Evolutionary conservation across 2,797 vertebrate species (phyloP).

Genomic region (Gymnocypris eckloni): DNA sequence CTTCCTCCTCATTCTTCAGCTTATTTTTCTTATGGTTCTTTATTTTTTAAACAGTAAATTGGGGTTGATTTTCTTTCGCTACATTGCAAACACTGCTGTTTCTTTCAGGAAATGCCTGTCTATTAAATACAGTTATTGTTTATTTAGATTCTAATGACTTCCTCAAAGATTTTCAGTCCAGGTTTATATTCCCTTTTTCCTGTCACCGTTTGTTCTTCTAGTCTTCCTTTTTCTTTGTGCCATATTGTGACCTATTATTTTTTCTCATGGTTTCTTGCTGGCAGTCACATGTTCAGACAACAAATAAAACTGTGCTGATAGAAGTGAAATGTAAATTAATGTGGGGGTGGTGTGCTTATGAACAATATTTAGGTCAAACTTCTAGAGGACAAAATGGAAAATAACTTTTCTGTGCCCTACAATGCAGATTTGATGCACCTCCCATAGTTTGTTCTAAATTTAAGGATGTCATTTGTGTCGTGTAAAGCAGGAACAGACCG

Average conservation of each 20-base stretch:
- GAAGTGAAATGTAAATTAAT: neutral
- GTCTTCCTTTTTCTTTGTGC: neutral
- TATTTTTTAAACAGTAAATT: neutral
- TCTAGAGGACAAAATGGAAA: neutral
- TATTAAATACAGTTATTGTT: neutral
- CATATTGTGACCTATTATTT: neutral
- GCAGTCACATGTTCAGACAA: slow-evolving; percentile 12
- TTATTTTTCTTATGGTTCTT: neutral
- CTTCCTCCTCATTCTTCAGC: neutral
- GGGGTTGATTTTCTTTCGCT: neutral
- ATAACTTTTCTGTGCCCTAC: neutral
- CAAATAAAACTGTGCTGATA: neutral
- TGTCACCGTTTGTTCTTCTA: neutral
- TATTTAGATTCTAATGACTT: neutral
- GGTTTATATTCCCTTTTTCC: neutral
- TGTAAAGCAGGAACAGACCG: neutral
- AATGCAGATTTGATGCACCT: neutral
- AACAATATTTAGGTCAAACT: slow-evolving; percentile 15
- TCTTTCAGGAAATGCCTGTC: neutral
- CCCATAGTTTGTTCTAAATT: neutral
- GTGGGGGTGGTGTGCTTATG: neutral
- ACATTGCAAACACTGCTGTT: neutral
- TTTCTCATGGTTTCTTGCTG: neutral
- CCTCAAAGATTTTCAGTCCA: neutral
- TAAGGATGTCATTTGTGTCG: neutral